phyloP scores from a whole-genome alignment of 2,888 invertebrate species.

The Pachymerium ferrugineum region DNA sequence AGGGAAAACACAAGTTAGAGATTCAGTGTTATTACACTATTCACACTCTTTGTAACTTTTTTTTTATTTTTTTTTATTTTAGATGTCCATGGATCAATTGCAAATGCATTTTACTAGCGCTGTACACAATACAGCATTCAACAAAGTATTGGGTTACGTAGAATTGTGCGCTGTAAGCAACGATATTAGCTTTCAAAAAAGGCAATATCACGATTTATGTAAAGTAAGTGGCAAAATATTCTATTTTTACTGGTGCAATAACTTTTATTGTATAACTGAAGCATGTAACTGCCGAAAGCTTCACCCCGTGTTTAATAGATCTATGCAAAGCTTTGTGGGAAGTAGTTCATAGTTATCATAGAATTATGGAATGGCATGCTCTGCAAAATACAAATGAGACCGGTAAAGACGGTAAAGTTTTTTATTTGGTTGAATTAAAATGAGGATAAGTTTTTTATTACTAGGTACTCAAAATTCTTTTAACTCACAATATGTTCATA shows the following conservation, averaged over 20 bases:
- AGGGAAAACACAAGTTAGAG: conserved; percentile 65
- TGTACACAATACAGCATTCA: conserved; percentile 58
- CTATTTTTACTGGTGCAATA: background rate
- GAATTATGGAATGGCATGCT: conserved; percentile 71
- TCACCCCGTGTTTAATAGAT: conserved; percentile 71
- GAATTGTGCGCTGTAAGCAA: conserved; percentile 48
- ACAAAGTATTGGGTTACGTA: conserved; percentile 53
- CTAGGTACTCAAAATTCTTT: conserved; percentile 44
- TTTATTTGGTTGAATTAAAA: too few species aligned
- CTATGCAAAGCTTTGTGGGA: conserved; percentile 80
- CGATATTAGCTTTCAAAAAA: conserved; percentile 52
- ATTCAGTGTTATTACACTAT: background rate
- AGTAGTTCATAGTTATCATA: conserved; percentile 72
- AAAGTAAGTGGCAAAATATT: conserved; percentile 46
- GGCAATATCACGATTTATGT: conserved; percentile 78
- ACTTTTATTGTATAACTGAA: conserved; percentile 42
- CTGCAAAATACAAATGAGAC: conserved; percentile 45
- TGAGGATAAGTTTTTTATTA: background rate
- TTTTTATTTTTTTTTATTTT: conserved; percentile 44
- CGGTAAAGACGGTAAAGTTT: background rate
- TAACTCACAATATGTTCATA: conserved; percentile 66
- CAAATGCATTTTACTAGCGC: conserved; percentile 93
- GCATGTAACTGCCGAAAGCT: conserved; percentile 56
- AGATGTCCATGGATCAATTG: conserved; percentile 87
- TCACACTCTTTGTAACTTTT: background rate